A percentile compares a stretch with the other conserved stretches of the same genome.
phyloP scores from a whole-genome alignment of 2,888 invertebrate genomes.

The Thymelicus acteon region DNA sequence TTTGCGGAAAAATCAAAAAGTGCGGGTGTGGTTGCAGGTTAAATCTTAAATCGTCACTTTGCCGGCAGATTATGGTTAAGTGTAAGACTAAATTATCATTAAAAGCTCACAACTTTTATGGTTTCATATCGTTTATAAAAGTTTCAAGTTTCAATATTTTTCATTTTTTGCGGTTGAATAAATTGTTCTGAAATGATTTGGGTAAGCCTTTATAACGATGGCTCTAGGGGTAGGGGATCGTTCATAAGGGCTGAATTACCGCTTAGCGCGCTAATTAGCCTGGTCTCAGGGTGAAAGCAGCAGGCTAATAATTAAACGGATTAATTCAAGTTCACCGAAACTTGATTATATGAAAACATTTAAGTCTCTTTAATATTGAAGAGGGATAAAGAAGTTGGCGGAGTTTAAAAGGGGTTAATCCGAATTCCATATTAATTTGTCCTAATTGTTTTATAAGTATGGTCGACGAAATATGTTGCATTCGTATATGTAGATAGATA shows the following conservation, averaged over 20 bases:
- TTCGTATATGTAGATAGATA: no score
- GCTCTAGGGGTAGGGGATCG: slow-evolving; percentile 17
- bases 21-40: slow-evolving; percentile 14
- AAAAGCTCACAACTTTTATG: slow-evolving; percentile 2
- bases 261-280: slow-evolving; percentile 58
- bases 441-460: slow-evolving; percentile 5
- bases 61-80: not conserved
- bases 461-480: no score
- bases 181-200: slow-evolving; percentile 24
- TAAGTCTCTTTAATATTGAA: slow-evolving; percentile 34
- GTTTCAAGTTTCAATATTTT: not conserved
- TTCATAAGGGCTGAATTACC: slow-evolving; percentile 47
- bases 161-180: not conserved
- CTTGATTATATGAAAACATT: slow-evolving; percentile 52
- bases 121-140: slow-evolving; percentile 6
- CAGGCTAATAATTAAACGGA: slow-evolving; percentile 65
- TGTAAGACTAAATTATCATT: not conserved
- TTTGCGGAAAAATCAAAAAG: slow-evolving; percentile 15
- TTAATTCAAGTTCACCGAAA: slow-evolving; percentile 61
- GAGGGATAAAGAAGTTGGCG: slow-evolving; percentile 19
- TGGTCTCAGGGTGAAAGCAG: slow-evolving; percentile 55
- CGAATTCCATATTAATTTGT: not conserved
- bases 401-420: slow-evolving; percentile 10
- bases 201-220: slow-evolving; percentile 10
- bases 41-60: slow-evolving; percentile 13